Conservation (phyloP, 2,797 vertebrate species). For the Thamnophis elegans region DNA sequence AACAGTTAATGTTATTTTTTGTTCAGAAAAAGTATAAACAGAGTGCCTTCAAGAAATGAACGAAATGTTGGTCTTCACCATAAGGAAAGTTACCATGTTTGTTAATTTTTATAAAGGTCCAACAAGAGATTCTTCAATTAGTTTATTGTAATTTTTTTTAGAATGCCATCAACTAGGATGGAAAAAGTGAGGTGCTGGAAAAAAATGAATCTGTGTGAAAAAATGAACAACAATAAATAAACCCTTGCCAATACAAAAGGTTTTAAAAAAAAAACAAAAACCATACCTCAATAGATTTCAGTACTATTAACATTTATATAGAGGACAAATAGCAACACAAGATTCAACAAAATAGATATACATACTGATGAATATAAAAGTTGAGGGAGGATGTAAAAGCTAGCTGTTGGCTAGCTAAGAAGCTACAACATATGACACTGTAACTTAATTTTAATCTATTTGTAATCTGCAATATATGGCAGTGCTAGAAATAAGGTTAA, state of each 20-base stretch:
- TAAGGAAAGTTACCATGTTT: neutral
- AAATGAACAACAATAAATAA: constrained; percentile 18
- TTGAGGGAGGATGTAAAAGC: neutral
- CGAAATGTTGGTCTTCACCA: neutral
- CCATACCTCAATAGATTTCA: neutral
- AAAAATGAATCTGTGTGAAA: constrained; percentile 23
- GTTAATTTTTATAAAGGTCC: neutral
- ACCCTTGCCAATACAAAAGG: neutral
- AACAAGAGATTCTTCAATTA: neutral
- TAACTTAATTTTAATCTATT: neutral
- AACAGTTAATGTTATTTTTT: neutral
- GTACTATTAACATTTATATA: neutral
- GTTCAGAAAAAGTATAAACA: neutral
- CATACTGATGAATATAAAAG: constrained; percentile 1
- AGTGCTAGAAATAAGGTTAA: constrained; percentile 17
- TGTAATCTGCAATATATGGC: neutral
- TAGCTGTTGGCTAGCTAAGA: neutral
- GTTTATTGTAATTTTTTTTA: constrained; percentile 3
- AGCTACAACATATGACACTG: constrained; percentile 19
- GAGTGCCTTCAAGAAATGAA: neutral
- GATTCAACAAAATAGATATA: neutral
- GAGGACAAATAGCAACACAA: constrained; percentile 9
- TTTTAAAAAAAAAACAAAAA: neutral
- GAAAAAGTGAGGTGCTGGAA: neutral
- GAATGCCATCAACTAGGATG: neutral